phyloP scores from a whole-genome alignment of 2,888 invertebrate genomes.

The Endotricha flammealis region DNA sequence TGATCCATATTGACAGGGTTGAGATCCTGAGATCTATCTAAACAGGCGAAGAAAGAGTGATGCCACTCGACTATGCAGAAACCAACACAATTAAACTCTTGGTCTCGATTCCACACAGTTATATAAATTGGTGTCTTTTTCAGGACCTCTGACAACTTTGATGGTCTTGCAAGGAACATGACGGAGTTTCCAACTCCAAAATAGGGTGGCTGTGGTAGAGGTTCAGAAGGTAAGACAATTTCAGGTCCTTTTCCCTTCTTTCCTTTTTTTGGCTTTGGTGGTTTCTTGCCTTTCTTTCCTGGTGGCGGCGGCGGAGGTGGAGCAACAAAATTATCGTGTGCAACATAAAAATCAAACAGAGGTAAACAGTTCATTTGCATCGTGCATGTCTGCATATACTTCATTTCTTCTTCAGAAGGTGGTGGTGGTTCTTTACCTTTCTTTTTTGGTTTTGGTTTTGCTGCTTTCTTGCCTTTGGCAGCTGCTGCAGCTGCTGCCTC shows the following conservation, averaged over 20 bases:
- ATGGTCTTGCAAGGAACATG: slow-evolving; percentile 63
- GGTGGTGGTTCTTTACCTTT: slow-evolving; percentile 57
- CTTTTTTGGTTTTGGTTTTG: slow-evolving; percentile 36
- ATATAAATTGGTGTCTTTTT: slow-evolving; percentile 59
- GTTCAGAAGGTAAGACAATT: slow-evolving; percentile 59
- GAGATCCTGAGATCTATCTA: slow-evolving; percentile 46
- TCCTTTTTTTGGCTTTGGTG: slow-evolving; percentile 39
- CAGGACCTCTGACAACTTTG: slow-evolving; percentile 54
- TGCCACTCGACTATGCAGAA: slow-evolving; percentile 62
- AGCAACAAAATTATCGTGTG: slow-evolving; percentile 68
- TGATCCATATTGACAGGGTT: slow-evolving; percentile 63
- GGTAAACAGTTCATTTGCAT: slow-evolving; percentile 66
- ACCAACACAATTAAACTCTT: slow-evolving; percentile 59
- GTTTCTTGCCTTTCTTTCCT: slow-evolving; percentile 37
- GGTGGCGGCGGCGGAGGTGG: slow-evolving; percentile 63
- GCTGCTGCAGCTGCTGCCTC: slow-evolving; percentile 51
- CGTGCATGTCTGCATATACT: slow-evolving; percentile 66
- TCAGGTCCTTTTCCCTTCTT: slow-evolving; percentile 44
- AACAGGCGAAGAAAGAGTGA: slow-evolving; percentile 53
- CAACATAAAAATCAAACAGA: slow-evolving; percentile 63
- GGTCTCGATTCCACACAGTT: slow-evolving; percentile 68
- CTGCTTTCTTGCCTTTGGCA: slow-evolving; percentile 38
- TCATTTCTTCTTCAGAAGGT: slow-evolving; percentile 70
- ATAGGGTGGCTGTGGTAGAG: slow-evolving; percentile 65
- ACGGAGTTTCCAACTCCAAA: slow-evolving; percentile 68